Conservation (phyloP, 2,888 invertebrate species). For the Nemoura dubitans region DNA sequence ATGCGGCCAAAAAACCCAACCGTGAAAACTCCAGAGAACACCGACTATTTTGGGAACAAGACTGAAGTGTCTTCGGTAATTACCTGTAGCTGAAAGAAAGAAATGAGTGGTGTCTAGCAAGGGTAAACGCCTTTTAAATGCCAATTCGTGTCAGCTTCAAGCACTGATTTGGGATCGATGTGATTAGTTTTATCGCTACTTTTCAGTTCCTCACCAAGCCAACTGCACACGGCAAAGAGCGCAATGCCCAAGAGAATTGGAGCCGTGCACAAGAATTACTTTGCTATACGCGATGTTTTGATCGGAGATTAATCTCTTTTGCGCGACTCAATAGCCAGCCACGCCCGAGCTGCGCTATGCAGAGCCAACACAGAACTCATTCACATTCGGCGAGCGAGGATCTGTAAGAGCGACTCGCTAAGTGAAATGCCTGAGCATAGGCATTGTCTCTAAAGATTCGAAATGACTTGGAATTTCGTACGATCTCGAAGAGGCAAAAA, state of each 20-base stretch:
- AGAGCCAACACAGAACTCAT: neutral
- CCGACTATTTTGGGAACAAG: neutral
- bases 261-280: neutral
- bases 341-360: neutral
- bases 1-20: neutral
- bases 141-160: neutral
- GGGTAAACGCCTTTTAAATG: neutral
- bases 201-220: no score
- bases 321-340: neutral
- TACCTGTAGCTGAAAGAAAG: neutral
- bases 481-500: no score
- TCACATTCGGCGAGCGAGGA: neutral
- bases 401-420: neutral
- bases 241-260: neutral
- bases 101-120: neutral
- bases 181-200: neutral
- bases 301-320: neutral
- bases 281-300: constrained; percentile 3
- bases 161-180: neutral
- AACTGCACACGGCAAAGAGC: neutral
- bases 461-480: neutral
- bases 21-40: neutral
- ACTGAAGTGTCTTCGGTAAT: neutral
- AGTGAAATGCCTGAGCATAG: neutral
- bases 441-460: neutral